Percentiles rank a stretch among this genome's conserved stretches.
Conservation (phyloP, 2,113 vertebrate genomes). For the Brienomyrus brachyistius region DNA sequence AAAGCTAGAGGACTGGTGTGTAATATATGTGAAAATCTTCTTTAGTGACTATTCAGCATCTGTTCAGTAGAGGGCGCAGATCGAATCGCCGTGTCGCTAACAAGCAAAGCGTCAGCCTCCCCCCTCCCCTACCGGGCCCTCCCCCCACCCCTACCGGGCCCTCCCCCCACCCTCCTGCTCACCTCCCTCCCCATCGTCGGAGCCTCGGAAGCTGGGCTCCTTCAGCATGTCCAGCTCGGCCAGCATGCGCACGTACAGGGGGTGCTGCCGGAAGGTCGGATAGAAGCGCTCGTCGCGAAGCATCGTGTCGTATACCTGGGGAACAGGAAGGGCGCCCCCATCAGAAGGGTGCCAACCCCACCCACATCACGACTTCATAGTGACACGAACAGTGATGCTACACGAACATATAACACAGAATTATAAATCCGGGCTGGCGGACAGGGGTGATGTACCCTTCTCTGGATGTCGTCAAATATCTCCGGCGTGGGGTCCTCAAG, state of each 20-base stretch:
- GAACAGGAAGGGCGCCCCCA: constrained; percentile 26
- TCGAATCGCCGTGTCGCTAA: not conserved
- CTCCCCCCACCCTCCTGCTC: constrained; percentile 21
- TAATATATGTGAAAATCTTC: not conserved
- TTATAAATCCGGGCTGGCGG: not conserved
- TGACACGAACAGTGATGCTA: not conserved
- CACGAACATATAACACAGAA: not conserved
- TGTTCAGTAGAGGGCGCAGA: not conserved
- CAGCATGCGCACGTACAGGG: constrained; percentile 91
- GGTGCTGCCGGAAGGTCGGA: constrained; percentile 88
- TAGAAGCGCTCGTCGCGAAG: constrained; percentile 89
- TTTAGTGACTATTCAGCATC: not conserved
- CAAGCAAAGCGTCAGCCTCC: not conserved
- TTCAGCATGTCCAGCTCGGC: constrained; percentile 98
- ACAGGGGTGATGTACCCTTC: constrained; percentile 63
- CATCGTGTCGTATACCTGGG: constrained; percentile 94
- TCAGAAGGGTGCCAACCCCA: not conserved
- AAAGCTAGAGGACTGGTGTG: not conserved
- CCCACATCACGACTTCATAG: not conserved
- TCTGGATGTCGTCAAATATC: constrained; percentile 97
- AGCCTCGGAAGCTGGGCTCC: constrained; percentile 93
- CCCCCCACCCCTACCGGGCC: not conserved
- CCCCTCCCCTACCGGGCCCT: no score
- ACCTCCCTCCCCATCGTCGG: constrained; percentile 91
- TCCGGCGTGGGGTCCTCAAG: constrained; percentile 91